phyloP scores from a whole-genome alignment of 2,797 vertebrate species.

The Poeciliopsis gracilis region DNA sequence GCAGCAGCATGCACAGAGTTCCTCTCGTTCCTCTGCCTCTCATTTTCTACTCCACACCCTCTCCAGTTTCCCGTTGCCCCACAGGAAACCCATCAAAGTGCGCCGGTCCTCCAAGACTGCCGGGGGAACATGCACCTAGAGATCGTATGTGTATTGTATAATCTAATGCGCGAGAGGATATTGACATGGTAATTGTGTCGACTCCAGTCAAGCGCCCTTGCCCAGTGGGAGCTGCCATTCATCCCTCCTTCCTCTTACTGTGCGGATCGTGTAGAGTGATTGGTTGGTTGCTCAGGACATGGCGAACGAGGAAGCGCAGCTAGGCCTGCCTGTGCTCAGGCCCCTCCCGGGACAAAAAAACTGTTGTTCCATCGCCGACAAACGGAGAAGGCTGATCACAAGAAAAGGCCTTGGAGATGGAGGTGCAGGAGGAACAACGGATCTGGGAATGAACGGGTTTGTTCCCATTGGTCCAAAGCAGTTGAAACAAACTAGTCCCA shows the following conservation, averaged over 20 bases:
- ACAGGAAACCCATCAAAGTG: slow-evolving; percentile 77
- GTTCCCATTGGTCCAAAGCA: slow-evolving; percentile 87
- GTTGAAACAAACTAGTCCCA: slow-evolving; percentile 92
- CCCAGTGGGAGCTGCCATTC: slow-evolving; percentile 86
- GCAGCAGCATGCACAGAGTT: slow-evolving; percentile 40
- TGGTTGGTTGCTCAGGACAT: slow-evolving; percentile 95
- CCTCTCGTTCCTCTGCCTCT: slow-evolving; percentile 46
- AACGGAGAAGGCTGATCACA: slow-evolving; percentile 78
- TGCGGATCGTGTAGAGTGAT: slow-evolving; percentile 90
- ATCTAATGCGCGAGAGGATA: slow-evolving; percentile 87
- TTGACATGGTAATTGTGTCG: slow-evolving; percentile 95
- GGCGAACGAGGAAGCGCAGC: slow-evolving; percentile 89
- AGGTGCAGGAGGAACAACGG: slow-evolving; percentile 59
- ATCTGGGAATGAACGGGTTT: slow-evolving; percentile 60
- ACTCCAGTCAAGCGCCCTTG: slow-evolving; percentile 91
- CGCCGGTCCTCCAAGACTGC: slow-evolving; percentile 83
- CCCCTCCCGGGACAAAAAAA: slow-evolving; percentile 84
- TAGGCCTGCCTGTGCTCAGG: slow-evolving; percentile 58
- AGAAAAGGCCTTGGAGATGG: slow-evolving; percentile 57
- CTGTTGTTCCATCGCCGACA: slow-evolving; percentile 90
- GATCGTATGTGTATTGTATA: slow-evolving; percentile 86
- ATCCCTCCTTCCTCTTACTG: slow-evolving; percentile 61
- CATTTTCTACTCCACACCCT: slow-evolving; percentile 48
- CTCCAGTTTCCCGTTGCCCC: slow-evolving; percentile 62
- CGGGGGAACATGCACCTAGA: slow-evolving; percentile 84